Evolutionary conservation across 2,888 invertebrate genomes (phyloP).

Genomic region (Ectobius pallidus): DNA sequence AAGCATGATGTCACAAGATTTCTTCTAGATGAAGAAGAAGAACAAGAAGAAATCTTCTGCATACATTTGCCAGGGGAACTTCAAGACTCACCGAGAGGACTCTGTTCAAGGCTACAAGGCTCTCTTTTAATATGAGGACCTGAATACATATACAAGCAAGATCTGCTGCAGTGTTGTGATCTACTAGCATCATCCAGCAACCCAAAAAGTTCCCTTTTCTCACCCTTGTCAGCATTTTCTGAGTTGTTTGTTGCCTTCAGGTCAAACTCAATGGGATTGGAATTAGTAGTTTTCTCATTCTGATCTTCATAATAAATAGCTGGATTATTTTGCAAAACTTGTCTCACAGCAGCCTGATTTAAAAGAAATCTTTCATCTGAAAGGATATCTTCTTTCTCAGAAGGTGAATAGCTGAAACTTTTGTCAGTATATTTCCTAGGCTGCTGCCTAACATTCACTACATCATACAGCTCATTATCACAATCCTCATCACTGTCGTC

Average conservation of each 20-base stretch:
- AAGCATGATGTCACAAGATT: slow-evolving; percentile 7
- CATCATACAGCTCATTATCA: background rate
- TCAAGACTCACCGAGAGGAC: slow-evolving; percentile 46
- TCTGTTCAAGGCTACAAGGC: slow-evolving; percentile 46
- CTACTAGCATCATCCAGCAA: slow-evolving; percentile 13
- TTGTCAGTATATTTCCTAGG: background rate
- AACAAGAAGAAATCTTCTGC: slow-evolving; percentile 21
- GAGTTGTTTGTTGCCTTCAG: background rate
- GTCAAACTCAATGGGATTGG: background rate
- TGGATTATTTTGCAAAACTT: background rate
- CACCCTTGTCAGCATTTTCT: background rate
- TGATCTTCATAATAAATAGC: background rate
- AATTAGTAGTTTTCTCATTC: background rate
- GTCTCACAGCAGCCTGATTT: background rate
- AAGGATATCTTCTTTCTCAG: background rate
- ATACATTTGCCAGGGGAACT: slow-evolving; percentile 8
- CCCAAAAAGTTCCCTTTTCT: background rate
- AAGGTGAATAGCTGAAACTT: slow-evolving; percentile 5
- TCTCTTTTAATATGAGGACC: slow-evolving; percentile 45
- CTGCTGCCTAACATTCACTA: background rate
- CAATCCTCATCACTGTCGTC: background rate
- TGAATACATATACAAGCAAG: slow-evolving; percentile 15
- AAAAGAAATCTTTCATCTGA: background rate
- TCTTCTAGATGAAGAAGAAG: background rate
- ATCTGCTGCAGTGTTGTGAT: slow-evolving; percentile 1